Conservation (phyloP, 2,797 vertebrate species). For the Intellagama lesueurii region DNA sequence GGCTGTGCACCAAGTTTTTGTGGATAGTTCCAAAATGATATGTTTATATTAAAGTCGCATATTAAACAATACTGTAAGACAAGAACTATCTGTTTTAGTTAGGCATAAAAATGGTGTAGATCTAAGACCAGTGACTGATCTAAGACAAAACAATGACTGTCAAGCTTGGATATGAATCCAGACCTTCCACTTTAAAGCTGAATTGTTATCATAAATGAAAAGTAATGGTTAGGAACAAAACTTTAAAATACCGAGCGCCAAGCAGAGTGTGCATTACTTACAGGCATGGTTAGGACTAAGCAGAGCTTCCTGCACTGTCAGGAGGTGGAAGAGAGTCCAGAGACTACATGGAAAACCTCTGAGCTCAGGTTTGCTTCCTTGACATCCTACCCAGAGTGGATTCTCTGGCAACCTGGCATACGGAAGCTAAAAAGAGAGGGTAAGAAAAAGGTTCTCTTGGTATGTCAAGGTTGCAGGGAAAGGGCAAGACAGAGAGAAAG, state of each 20-base stretch:
- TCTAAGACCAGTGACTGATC: neutral
- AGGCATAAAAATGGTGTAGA: neutral
- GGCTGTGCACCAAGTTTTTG: too few relatives aligned
- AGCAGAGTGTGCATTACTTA: slow-evolving; percentile 34
- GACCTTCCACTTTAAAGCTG: neutral
- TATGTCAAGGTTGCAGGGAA: accelerated
- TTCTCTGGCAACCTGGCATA: slow-evolving; percentile 76
- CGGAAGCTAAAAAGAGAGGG: slow-evolving; percentile 70
- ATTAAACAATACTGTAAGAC: neutral
- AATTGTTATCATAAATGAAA: neutral
- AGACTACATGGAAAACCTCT: slow-evolving; percentile 91
- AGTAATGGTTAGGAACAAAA: neutral
- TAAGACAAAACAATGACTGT: neutral
- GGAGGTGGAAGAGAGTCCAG: slow-evolving; percentile 92
- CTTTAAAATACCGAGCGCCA: neutral
- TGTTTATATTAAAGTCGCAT: too few relatives aligned
- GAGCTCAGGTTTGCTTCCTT: slow-evolving; percentile 85
- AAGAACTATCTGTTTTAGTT: neutral
- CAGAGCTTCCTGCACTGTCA: slow-evolving; percentile 85
- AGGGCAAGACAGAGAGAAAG: neutral
- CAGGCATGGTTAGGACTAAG: neutral
- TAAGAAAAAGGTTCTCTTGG: accelerated
- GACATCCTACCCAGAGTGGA: slow-evolving; percentile 89
- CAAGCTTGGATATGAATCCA: neutral
- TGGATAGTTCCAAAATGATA: too few relatives aligned